A percentile compares a stretch with the other conserved stretches of the same genome.
These are phyloP conservation scores for Drosophila lutescens DNA, from an alignment of 2,888 invertebrate genomes.

Conservation along the genomic window DNA sequence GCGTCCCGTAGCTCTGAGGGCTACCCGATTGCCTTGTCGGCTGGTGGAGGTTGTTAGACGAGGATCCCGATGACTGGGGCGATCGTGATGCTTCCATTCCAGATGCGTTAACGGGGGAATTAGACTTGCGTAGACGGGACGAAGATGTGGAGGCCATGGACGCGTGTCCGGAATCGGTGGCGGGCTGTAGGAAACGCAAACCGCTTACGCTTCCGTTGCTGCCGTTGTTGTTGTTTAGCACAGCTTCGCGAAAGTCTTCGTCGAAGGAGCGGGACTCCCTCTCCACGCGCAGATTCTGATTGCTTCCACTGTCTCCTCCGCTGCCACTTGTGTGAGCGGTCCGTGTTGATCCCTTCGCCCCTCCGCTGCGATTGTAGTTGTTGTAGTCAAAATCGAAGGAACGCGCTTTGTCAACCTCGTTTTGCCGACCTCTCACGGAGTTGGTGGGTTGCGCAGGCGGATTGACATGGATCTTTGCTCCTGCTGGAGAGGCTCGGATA, in stretches of 20 bases:
- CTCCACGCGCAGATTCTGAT: slow-evolving; percentile 80
- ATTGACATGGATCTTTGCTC: slow-evolving; percentile 51
- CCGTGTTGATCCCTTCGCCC: slow-evolving; percentile 19
- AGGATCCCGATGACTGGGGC: slow-evolving; percentile 82
- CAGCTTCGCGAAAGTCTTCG: slow-evolving; percentile 82
- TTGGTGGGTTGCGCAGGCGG: slow-evolving; percentile 40
- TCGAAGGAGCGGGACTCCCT: slow-evolving; percentile 84
- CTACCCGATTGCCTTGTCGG: slow-evolving; percentile 79
- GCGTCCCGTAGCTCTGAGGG: slow-evolving; percentile 83
- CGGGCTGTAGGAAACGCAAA: slow-evolving; percentile 72
- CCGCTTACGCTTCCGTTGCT: slow-evolving; percentile 47
- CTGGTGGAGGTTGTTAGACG: slow-evolving; percentile 75
- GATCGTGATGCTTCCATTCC: slow-evolving; percentile 70
- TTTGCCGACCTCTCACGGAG: slow-evolving; percentile 60
- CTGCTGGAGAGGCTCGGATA: slow-evolving; percentile 67
- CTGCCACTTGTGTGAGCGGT: slow-evolving; percentile 46
- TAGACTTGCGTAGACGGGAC: slow-evolving; percentile 71
- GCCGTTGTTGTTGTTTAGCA: slow-evolving; percentile 74
- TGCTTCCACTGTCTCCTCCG: slow-evolving; percentile 66
- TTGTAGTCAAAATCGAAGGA: slow-evolving; percentile 84
- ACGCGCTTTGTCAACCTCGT: slow-evolving; percentile 83
- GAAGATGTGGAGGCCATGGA: slow-evolving; percentile 16
- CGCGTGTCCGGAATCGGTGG: slow-evolving; percentile 17
- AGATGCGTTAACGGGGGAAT: slow-evolving; percentile 66
- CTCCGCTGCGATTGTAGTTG: slow-evolving; percentile 69